A percentile compares a stretch with the other conserved stretches of the same genome.
phyloP scores from a whole-genome alignment of 2,888 invertebrate species.

The Pediacus dermestoides region DNA sequence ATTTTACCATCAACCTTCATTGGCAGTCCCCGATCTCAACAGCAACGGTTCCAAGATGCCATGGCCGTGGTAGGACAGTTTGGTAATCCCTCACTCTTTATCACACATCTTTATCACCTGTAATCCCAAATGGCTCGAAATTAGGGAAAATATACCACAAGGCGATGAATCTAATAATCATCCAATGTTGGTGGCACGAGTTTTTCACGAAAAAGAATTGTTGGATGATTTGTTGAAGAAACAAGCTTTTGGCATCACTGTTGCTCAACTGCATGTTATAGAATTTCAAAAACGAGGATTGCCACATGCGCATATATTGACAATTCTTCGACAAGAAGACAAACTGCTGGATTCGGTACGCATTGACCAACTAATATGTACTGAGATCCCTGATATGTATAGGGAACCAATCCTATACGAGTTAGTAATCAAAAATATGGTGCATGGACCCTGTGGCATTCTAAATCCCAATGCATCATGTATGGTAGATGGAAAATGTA shows the following conservation, averaged over 20 bases:
- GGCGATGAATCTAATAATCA: constrained; percentile 35
- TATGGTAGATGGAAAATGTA: constrained; percentile 43
- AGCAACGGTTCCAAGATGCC: constrained; percentile 45
- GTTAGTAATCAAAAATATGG: too few species aligned
- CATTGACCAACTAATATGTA: constrained; percentile 5
- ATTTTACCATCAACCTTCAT: constrained; percentile 20
- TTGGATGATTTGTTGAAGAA: constrained; percentile 2
- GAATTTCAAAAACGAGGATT: constrained; percentile 9
- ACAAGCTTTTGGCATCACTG: constrained; percentile 3
- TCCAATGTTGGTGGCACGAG: constrained; percentile 37
- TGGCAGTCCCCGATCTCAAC: constrained; percentile 36
- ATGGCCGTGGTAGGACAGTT: constrained; percentile 46
- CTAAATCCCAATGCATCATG: constrained; percentile 33
- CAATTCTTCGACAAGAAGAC: neutral
- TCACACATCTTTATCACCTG: constrained; percentile 50
- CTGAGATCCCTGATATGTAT: constrained; percentile 8
- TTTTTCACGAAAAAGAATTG: constrained; percentile 6
- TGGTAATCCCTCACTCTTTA: constrained; percentile 42
- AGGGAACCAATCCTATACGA: too few species aligned
- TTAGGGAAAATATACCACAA: constrained; percentile 34
- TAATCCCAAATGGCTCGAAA: constrained; percentile 47
- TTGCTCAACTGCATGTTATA: constrained; percentile 5
- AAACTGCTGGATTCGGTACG: neutral
- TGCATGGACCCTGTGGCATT: neutral
- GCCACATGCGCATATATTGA: constrained; percentile 5